Conservation (phyloP, 2,888 invertebrate species). For the Sclerodermus sp. region DNA sequence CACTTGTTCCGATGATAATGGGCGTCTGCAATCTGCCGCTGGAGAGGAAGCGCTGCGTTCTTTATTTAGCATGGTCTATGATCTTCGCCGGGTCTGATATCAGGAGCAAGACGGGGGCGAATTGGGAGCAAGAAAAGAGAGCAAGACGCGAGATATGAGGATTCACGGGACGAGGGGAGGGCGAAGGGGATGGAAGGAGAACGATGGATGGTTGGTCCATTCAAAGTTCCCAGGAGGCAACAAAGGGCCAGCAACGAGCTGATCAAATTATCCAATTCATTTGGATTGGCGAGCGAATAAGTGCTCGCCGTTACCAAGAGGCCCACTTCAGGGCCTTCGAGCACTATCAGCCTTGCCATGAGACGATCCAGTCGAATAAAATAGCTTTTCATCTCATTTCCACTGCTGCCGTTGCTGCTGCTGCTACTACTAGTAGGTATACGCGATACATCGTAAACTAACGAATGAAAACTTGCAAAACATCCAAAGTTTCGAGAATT, state of each 20-base stretch:
- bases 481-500: too few relatives aligned
- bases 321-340: slow-evolving; percentile 45
- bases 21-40: not conserved
- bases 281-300: slow-evolving; percentile 56
- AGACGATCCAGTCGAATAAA: slow-evolving; percentile 42
- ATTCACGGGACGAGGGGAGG: slow-evolving; percentile 7
- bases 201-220: slow-evolving; percentile 51
- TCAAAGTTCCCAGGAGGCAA: slow-evolving; percentile 57
- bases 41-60: slow-evolving; percentile 26
- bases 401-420: too few relatives aligned
- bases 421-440: too few relatives aligned
- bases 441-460: too few relatives aligned
- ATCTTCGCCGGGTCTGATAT: slow-evolving; percentile 34
- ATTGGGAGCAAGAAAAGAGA: slow-evolving; percentile 6
- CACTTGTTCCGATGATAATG: too few relatives aligned
- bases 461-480: too few relatives aligned
- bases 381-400: too few relatives aligned
- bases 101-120: slow-evolving; percentile 7
- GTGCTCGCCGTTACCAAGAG: slow-evolving; percentile 52
- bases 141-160: slow-evolving; percentile 1
- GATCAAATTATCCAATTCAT: slow-evolving; percentile 59
- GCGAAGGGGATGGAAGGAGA: slow-evolving; percentile 31
- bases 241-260: slow-evolving; percentile 58
- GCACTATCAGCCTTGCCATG: slow-evolving; percentile 43
- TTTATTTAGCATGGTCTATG: slow-evolving; percentile 35